phyloP scores from a whole-genome alignment of 2,888 invertebrate species.

The Melipona beecheii region DNA sequence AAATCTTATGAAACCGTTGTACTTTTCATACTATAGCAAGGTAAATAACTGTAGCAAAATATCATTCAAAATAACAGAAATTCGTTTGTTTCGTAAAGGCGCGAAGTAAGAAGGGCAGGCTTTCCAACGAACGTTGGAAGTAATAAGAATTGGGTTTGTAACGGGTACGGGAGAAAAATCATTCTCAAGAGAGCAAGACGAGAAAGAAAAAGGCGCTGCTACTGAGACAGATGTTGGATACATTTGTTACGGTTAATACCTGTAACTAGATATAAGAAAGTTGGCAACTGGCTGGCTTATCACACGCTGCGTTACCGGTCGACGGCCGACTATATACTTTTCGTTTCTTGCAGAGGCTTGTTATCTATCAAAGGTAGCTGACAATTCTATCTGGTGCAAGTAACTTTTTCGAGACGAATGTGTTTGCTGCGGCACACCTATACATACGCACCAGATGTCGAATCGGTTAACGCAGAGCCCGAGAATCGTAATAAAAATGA shows the following conservation, averaged over 20 bases:
- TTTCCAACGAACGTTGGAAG: neutral
- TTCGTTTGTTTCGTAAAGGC: neutral
- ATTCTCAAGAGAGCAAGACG: slow-evolving; percentile 10
- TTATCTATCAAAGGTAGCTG: neutral
- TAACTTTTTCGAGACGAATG: neutral
- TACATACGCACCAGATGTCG: neutral
- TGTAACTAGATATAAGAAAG: slow-evolving; percentile 40
- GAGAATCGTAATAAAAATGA: neutral
- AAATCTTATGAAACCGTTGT: neutral
- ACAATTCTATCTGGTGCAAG: neutral
- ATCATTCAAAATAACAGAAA: neutral
- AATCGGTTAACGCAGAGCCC: neutral
- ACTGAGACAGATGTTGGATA: slow-evolving; percentile 7
- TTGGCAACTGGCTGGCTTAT: slow-evolving; percentile 31
- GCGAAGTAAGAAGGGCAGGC: too few relatives aligned
- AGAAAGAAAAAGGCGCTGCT: slow-evolving; percentile 12
- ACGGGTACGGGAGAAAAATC: slow-evolving; percentile 42
- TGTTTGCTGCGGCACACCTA: too few relatives aligned
- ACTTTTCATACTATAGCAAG: neutral
- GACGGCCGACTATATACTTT: neutral
- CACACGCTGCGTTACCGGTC: slow-evolving; percentile 7
- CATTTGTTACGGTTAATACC: slow-evolving; percentile 54
- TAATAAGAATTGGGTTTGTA: slow-evolving; percentile 18
- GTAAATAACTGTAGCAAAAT: neutral
- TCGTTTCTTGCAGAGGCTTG: neutral